Evolutionary conservation across 2,797 vertebrate genomes (phyloP).

Genomic region (Tolypeutes matacus): DNA sequence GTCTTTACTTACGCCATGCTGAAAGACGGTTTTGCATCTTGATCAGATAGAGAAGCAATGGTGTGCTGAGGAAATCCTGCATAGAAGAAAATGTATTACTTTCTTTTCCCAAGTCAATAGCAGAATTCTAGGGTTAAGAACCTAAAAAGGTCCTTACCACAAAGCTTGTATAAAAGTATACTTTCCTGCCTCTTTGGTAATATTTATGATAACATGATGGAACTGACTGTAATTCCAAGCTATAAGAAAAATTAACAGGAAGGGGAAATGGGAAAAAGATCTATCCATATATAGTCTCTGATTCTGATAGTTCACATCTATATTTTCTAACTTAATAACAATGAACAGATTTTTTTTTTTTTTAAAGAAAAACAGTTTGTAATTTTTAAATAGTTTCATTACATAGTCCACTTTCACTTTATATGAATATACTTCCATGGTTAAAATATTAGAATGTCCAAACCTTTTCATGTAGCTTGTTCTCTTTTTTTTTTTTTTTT

Average conservation of each 20-base stretch:
- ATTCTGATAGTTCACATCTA: slow-evolving; percentile 8
- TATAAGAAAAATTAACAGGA: background rate
- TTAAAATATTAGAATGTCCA: slow-evolving; percentile 53
- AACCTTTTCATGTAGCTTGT: background rate
- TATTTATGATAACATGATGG: background rate
- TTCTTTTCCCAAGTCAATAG: slow-evolving; percentile 54
- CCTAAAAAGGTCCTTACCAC: slow-evolving; percentile 47
- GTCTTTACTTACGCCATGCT: slow-evolving; percentile 95
- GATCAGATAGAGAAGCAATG: slow-evolving; percentile 91
- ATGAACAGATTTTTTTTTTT: slow-evolving; percentile 12
- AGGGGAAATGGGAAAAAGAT: background rate
- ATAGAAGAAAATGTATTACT: slow-evolving; percentile 68
- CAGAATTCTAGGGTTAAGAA: slow-evolving; percentile 60
- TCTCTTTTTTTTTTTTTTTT: too few species aligned
- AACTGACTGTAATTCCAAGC: background rate
- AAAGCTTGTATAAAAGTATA: slow-evolving; percentile 22
- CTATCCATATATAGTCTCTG: background rate
- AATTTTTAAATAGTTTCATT: slow-evolving; percentile 42
- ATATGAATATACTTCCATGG: background rate
- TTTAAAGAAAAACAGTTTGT: slow-evolving; percentile 8
- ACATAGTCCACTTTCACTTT: background rate
- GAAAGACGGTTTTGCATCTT: slow-evolving; percentile 96
- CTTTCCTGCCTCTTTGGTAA: background rate
- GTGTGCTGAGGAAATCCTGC: slow-evolving; percentile 97
- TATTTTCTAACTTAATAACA: slow-evolving; percentile 54